Conservation (phyloP, 2,888 invertebrate genomes). For the Heliconius aoede region DNA sequence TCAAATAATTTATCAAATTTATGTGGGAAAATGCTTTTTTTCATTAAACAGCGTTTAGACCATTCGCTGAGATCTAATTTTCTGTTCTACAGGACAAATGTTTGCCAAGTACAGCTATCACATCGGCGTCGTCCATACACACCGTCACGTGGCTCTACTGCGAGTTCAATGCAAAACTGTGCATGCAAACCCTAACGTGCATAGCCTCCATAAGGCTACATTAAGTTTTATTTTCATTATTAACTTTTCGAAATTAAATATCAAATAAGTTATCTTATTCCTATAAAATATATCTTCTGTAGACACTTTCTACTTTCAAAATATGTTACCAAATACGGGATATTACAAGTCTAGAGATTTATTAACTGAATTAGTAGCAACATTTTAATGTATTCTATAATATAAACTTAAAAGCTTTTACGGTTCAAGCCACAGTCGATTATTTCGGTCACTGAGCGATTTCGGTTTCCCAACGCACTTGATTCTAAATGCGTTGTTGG, state of each 20-base stretch:
- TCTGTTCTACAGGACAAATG: no score
- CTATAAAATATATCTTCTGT: no score
- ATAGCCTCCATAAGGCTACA: no score
- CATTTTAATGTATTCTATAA: constrained; percentile 6
- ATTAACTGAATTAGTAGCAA: neutral
- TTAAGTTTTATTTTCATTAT: neutral
- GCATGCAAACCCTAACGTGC: no score
- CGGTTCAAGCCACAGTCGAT: neutral
- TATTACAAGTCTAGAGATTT: neutral
- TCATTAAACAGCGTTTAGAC: neutral
- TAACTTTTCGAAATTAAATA: neutral
- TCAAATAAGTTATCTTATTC: neutral
- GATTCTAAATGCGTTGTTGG: neutral
- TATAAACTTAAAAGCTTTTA: neutral
- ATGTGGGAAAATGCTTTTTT: neutral
- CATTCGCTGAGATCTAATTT: neutral
- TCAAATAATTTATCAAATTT: neutral
- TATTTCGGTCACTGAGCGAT: constrained; percentile 7
- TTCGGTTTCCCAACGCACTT: neutral
- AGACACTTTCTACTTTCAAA: no score
- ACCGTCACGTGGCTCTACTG: no score
- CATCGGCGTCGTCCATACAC: no score
- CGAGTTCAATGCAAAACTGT: no score
- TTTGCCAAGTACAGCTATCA: no score
- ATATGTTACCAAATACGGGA: no score